Conservation (phyloP, 2,888 invertebrate species). For the Cataglyphis rosenhaueri region DNA sequence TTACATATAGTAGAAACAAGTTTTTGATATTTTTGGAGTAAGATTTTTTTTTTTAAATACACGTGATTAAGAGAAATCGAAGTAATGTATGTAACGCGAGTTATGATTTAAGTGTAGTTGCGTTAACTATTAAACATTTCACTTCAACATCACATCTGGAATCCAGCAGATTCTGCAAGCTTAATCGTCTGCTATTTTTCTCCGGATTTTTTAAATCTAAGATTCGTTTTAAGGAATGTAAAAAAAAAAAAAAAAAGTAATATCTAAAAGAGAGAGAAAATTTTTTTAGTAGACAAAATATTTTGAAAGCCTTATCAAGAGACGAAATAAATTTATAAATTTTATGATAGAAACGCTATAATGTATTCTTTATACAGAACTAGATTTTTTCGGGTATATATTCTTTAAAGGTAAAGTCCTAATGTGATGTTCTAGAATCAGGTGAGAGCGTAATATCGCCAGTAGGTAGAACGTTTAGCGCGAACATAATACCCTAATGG, state of each 20-base stretch:
- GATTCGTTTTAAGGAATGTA: not conserved
- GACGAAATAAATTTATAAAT: not conserved
- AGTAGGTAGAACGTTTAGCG: conserved; percentile 17
- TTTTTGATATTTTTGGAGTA: conserved; percentile 26
- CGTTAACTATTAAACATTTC: not conserved
- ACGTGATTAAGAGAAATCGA: not conserved
- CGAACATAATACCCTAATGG: not conserved
- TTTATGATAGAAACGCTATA: not conserved
- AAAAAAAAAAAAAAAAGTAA: not conserved
- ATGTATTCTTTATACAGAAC: not conserved
- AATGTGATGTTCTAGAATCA: conserved; percentile 9
- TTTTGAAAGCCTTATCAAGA: not conserved
- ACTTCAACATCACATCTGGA: not conserved
- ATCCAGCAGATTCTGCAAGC: not conserved
- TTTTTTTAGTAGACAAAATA: not conserved
- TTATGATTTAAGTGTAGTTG: not conserved
- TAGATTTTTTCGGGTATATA: not conserved
- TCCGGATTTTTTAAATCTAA: not conserved
- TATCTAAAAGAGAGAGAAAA: not conserved
- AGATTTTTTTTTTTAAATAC: not conserved
- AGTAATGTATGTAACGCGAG: not conserved
- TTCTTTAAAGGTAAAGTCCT: not conserved
- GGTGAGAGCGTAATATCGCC: not conserved
- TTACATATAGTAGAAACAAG: not conserved
- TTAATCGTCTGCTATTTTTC: not conserved